These are phyloP conservation scores for Chroicocephalus ridibundus DNA, from an alignment of 2,113 vertebrate genomes.

Conservation along the genomic window DNA sequence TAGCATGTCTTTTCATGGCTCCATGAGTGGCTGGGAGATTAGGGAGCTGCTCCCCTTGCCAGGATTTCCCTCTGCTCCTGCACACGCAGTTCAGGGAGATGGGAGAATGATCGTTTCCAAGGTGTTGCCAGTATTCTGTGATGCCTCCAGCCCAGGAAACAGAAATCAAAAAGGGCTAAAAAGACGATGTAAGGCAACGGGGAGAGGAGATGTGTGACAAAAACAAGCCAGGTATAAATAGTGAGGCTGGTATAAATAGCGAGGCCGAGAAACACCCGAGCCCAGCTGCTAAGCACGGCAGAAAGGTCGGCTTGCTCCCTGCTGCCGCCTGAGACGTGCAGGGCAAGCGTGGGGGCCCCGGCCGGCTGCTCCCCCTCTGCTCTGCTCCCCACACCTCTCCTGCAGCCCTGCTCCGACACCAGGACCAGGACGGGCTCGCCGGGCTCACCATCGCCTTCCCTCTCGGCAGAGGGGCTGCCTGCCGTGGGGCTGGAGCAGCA, in stretches of 20 bases:
- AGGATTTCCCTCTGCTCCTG: background rate
- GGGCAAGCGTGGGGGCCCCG: background rate
- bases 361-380: background rate
- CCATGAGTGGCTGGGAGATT: background rate
- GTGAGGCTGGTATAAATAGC: background rate
- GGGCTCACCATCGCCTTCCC: background rate
- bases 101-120: background rate
- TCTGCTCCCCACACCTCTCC: background rate
- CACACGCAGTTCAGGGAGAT: background rate
- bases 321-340: fast-evolving
- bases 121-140: background rate
- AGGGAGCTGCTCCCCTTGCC: background rate
- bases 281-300: background rate
- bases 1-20: background rate
- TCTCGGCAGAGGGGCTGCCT: background rate
- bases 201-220: background rate
- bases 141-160: background rate
- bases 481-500: background rate
- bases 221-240: background rate
- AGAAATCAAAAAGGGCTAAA: background rate
- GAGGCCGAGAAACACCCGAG: background rate
- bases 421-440: background rate
- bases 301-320: background rate
- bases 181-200: background rate
- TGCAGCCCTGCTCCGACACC: background rate